Percentiles rank a stretch among this genome's conserved stretches.
Conservation (phyloP, 1,140 invertebrate species). For the Aphelenchoides fujianensis region DNA sequence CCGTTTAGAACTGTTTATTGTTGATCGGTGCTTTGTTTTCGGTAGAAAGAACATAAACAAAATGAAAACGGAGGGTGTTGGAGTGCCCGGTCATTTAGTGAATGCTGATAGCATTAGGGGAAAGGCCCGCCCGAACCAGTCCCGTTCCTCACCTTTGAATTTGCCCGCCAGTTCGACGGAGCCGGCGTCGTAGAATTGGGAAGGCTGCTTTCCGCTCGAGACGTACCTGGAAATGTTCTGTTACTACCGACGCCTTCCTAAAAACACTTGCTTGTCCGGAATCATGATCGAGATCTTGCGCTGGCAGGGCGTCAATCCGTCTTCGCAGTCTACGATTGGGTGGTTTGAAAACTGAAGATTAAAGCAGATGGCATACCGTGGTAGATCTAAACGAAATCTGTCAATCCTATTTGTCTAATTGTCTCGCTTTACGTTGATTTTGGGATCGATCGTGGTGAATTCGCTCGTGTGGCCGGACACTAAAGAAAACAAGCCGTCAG, state of each 20-base stretch:
- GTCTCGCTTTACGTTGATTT: constrained; percentile 58
- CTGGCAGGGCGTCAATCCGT: constrained; percentile 52
- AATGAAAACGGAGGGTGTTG: no score
- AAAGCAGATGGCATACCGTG: no score
- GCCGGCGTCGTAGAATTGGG: constrained; percentile 51
- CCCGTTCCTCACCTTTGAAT: constrained; percentile 51
- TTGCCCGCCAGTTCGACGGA: constrained; percentile 53
- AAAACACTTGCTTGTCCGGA: no score
- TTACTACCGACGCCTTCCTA: no score
- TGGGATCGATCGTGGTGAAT: constrained; percentile 57
- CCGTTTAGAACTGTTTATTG: background rate
- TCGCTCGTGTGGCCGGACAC: constrained; percentile 50
- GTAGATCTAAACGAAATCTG: no score
- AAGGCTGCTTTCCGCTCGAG: constrained; percentile 39
- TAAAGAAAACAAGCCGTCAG: no score
- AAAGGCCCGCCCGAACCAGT: constrained; percentile 49
- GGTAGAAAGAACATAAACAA: background rate
- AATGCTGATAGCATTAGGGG: background rate
- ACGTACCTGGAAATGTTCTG: no score
- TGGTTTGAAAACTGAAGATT: no score
- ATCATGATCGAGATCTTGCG: constrained; percentile 53
- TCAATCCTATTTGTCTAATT: no score
- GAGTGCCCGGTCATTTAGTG: background rate
- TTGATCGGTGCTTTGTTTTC: background rate
- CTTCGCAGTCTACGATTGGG: constrained; percentile 56